Percentiles rank a stretch among this genome's conserved stretches.
Conservation (phyloP, 2,888 invertebrate species). For the Papilio demoleus region DNA sequence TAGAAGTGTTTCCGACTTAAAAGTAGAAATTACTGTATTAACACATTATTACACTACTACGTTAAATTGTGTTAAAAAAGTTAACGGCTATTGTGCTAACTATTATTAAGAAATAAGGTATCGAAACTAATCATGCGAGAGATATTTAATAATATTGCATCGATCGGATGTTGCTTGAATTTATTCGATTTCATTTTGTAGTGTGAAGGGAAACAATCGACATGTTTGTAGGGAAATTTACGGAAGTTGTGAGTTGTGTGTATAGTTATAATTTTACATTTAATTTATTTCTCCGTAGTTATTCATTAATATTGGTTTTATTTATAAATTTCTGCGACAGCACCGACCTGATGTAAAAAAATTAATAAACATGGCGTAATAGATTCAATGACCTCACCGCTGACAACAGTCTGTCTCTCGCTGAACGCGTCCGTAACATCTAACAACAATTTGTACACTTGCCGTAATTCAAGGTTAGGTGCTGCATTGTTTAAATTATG, state of each 20-base stretch:
- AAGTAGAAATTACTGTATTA: no score
- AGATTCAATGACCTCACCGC: conserved; percentile 39
- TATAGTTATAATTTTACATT: no score
- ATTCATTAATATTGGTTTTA: no score
- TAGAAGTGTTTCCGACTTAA: no score
- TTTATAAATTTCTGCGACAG: no score
- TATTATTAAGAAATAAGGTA: background rate
- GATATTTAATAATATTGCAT: conserved; percentile 1
- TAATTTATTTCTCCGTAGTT: no score
- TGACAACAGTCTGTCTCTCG: conserved; percentile 15
- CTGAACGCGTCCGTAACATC: conserved; percentile 13
- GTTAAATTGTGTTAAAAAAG: no score
- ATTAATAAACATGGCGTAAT: conserved; percentile 33
- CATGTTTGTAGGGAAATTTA: conserved; percentile 20
- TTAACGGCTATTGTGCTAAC: background rate
- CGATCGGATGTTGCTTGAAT: conserved; percentile 21
- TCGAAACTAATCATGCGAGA: conserved; percentile 25
- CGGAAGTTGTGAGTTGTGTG: background rate
- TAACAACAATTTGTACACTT: conserved; percentile 35
- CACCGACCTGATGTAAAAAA: no score
- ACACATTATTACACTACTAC: no score
- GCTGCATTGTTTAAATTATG: conserved; percentile 29
- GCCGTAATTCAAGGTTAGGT: conserved; percentile 37
- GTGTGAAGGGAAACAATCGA: conserved; percentile 14
- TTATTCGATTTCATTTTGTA: conserved; percentile 23